Evolutionary conservation across 2,888 invertebrate genomes (phyloP).

Genomic region (Magallana nippona): DNA sequence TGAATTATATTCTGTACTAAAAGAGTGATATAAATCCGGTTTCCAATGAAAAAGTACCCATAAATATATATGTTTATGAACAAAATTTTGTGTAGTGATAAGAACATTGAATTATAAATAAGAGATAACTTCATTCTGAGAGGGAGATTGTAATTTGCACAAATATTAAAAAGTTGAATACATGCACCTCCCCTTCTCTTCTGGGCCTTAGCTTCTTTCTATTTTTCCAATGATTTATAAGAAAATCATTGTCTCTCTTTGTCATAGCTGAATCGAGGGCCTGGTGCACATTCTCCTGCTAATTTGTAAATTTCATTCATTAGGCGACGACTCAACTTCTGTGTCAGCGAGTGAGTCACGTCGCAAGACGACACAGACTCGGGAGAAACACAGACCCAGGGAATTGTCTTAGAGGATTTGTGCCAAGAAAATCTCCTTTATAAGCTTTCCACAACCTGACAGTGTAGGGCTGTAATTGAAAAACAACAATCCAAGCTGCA

Average conservation of each 20-base stretch:
- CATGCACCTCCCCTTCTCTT: too few species aligned
- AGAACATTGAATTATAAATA: too few species aligned
- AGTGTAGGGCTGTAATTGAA: not conserved
- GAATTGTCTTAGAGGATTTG: constrained; percentile 4
- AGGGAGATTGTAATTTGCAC: too few species aligned
- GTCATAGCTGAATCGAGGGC: not conserved
- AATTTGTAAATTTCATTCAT: constrained; percentile 31
- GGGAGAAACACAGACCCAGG: not conserved
- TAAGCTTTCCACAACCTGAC: not conserved
- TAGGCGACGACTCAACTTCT: not conserved
- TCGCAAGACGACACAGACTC: not conserved
- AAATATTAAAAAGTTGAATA: too few species aligned
- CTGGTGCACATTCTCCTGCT: not conserved
- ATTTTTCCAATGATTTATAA: not conserved
- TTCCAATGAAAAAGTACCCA: too few species aligned
- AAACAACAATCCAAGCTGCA: not conserved
- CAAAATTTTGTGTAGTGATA: too few species aligned
- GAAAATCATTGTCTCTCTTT: too few species aligned
- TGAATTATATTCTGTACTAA: too few species aligned
- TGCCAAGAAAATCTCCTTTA: not conserved
- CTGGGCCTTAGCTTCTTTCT: not conserved
- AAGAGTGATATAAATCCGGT: too few species aligned
- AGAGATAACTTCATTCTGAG: too few species aligned
- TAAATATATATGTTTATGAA: too few species aligned
- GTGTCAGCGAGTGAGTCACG: not conserved